Evolutionary conservation across 37 sponge, comb jelly and placozoan species (phyloP), one percentile per base, ranked within the genome.

Genomic region (Halisarca cf. caerulea): DNA sequence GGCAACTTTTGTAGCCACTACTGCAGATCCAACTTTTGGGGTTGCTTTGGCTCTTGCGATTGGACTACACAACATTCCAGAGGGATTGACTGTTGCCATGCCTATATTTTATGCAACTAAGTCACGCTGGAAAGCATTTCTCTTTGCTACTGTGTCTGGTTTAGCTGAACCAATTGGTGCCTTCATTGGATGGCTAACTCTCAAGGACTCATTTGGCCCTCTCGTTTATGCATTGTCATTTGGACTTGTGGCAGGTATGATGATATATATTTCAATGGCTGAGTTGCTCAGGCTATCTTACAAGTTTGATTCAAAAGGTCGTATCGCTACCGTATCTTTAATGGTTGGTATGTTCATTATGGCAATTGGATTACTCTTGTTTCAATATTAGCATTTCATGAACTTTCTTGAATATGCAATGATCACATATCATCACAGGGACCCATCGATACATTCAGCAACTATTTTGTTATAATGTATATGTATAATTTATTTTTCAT

Each of bases 21-120:
- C 88, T 35, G 81, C 92, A 2, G 80, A 80, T 27, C 92, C 88
- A 1, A 75, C 88, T 3, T 62, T 92, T 40, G 92, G 92, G 1
- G 83, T n/a, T 33, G 92, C 89, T 3, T 83, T 92, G 38, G 83
- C 89, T 28, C 66, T 92, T 2, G 92, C 92, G 66, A 88, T 92
- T 64, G 89, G 86, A 18, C 47, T 92, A 25, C 89, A 88, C 84
- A 92, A 88, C 72, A 68, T 92, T 11, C 89, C 92, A 17, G 92
- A 92, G 73, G 92, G 92, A 15, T 55, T 92, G 27, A 88, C 86
- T 53, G 89, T 92, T 1, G 80, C 92, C 59, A 92, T 92, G 92
- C 89, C 89, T 33, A 78, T 92, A 35, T 92, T 88, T 74, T 92
- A 89, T 80, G 92, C 92, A 60, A 92, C 92, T 30, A 86, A 86